phyloP scores from a whole-genome alignment of 2,888 invertebrate genomes.

The Acanthosepion esculentum region DNA sequence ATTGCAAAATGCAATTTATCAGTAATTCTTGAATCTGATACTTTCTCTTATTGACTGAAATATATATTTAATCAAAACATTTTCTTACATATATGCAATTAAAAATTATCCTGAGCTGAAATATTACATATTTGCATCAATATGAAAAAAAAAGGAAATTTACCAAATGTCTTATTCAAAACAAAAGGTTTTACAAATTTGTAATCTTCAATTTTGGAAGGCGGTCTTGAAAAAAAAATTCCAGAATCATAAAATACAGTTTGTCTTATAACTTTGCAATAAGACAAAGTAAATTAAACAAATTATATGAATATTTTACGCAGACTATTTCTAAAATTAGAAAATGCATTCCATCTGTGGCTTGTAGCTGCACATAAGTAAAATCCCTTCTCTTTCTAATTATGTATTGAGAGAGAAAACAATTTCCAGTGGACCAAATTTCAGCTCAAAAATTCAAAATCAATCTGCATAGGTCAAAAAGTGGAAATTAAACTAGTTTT shows the following conservation, averaged over 20 bases:
- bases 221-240: neutral
- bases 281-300: neutral
- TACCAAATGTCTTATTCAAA: too few relatives aligned
- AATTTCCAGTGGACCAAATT: neutral
- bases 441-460: neutral
- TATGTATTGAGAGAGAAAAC: neutral
- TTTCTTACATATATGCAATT: too few relatives aligned
- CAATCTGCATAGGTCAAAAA: neutral
- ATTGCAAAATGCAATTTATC: too few relatives aligned
- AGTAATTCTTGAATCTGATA: too few relatives aligned
- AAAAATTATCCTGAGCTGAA: too few relatives aligned
- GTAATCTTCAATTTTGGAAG: neutral
- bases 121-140: too few relatives aligned
- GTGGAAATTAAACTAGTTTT: neutral
- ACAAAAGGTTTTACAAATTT: neutral
- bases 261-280: neutral
- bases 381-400: neutral
- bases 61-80: too few relatives aligned
- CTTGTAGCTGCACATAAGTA: neutral
- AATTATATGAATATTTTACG: neutral
- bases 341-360: neutral
- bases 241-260: neutral
- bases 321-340: neutral
- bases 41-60: too few relatives aligned
- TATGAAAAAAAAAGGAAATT: too few relatives aligned